Conservation (phyloP, 2,888 invertebrate species). For the Phanerotoma sp. region DNA sequence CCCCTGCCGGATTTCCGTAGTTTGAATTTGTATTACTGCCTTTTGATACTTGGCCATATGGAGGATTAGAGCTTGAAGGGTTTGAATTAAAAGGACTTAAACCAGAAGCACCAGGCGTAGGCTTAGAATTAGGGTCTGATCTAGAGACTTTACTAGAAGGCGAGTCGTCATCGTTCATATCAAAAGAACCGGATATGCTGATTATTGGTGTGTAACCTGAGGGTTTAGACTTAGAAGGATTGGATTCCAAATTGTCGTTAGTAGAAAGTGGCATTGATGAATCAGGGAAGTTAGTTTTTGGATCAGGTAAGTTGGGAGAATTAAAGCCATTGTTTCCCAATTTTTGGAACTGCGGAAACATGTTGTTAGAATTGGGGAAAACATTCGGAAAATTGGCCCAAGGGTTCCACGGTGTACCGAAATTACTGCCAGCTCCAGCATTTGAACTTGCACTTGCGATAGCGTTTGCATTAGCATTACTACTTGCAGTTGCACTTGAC, state of each 20-base stretch:
- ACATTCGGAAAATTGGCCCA: too few species aligned
- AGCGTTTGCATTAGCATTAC: conserved; percentile 13
- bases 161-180: conserved; percentile 15
- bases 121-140: not conserved
- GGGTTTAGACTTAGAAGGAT: not conserved
- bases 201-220: conserved; percentile 14
- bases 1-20: conserved; percentile 17
- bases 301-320: too few species aligned
- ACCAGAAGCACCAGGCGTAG: conserved; percentile 1
- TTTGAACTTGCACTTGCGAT: not conserved
- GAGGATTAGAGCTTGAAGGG: conserved; percentile 17
- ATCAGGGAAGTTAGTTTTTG: not conserved
- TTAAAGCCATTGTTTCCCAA: too few species aligned
- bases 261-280: not conserved
- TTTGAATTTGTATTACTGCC: not conserved
- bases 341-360: too few species aligned
- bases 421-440: too few species aligned
- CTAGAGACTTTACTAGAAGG: not conserved
- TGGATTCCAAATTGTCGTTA: not conserved
- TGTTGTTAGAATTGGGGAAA: not conserved
- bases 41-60: conserved; percentile 9
- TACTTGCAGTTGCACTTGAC: conserved; percentile 18
- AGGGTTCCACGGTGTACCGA: too few species aligned
- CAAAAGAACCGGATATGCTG: conserved; percentile 20
- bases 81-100: conserved; percentile 8